A percentile compares a stretch with the other conserved stretches of the same genome.
Conservation (phyloP, 2,888 invertebrate species). For the Dolichopus griseipennis region DNA sequence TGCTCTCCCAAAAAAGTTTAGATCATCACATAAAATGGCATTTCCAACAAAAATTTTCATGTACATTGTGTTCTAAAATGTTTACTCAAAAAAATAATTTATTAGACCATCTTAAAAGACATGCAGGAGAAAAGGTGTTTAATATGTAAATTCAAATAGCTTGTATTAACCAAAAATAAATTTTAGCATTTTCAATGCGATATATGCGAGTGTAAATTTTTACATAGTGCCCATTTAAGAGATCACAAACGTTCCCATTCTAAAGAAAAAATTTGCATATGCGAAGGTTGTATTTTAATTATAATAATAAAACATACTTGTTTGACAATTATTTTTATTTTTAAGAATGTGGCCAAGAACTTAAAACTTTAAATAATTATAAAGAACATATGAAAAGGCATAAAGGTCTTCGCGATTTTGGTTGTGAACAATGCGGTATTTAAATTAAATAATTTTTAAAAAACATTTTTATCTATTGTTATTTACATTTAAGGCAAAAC, state of each 20-base stretch:
- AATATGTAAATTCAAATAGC: no score
- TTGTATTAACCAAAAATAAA: no score
- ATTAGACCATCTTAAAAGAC: neutral
- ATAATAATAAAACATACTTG: neutral
- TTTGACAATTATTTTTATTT: neutral
- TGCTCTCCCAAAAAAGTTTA: neutral
- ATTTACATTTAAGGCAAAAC: neutral
- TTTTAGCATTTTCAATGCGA: neutral
- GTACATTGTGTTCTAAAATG: neutral
- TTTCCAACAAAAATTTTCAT: neutral
- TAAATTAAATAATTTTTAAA: neutral
- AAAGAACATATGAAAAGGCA: slow-evolving; percentile 7
- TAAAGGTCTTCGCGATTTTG: neutral
- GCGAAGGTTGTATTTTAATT: neutral
- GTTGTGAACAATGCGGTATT: neutral
- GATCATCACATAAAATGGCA: neutral
- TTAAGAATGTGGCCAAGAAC: slow-evolving; percentile 2
- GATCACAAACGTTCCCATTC: neutral
- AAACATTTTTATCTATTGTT: neutral
- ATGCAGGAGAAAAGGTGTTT: neutral
- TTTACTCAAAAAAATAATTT: slow-evolving; percentile 5
- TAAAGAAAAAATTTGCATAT: neutral
- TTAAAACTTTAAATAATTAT: slow-evolving; percentile 4
- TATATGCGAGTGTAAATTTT: neutral
- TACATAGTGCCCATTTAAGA: neutral